These are phyloP conservation scores for Euzophera pinguis DNA, from an alignment of 2,888 invertebrate species.

Conservation along the genomic window DNA sequence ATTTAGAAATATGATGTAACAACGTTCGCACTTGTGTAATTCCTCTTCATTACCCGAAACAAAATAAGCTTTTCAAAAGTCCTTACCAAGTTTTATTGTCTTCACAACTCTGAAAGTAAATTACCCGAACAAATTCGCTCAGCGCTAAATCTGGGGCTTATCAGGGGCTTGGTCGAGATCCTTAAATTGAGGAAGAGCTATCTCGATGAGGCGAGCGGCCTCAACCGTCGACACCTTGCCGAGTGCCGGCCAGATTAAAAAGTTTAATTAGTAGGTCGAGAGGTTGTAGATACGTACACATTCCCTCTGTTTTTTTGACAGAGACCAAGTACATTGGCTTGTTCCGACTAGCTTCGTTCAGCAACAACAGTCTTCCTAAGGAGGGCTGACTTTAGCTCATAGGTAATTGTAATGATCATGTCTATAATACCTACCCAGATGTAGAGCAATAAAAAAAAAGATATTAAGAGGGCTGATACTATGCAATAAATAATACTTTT, in stretches of 20 bases:
- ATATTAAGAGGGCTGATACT: too few relatives aligned
- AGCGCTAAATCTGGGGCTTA: constrained; percentile 73
- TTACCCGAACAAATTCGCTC: constrained; percentile 75
- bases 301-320: too few relatives aligned
- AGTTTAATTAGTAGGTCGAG: constrained; percentile 53
- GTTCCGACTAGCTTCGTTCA: too few relatives aligned
- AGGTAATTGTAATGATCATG: too few relatives aligned
- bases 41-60: constrained; percentile 58
- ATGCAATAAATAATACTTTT: too few relatives aligned
- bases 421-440: too few relatives aligned
- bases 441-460: too few relatives aligned
- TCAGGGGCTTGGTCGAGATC: constrained; percentile 62
- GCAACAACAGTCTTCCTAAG: too few relatives aligned
- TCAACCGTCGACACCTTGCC: constrained; percentile 62
- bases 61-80: constrained; percentile 60
- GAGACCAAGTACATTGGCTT: too few relatives aligned
- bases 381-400: too few relatives aligned
- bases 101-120: constrained; percentile 73
- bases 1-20: constrained; percentile 9
- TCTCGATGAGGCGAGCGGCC: constrained; percentile 61
- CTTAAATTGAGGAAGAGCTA: constrained; percentile 71
- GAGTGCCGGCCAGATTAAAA: constrained; percentile 53
- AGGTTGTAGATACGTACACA: too few relatives aligned
- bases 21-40: constrained; percentile 41
- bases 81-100: constrained; percentile 70